Conservation (phyloP, 2,113 vertebrate species). For the Cervus canadensis region DNA sequence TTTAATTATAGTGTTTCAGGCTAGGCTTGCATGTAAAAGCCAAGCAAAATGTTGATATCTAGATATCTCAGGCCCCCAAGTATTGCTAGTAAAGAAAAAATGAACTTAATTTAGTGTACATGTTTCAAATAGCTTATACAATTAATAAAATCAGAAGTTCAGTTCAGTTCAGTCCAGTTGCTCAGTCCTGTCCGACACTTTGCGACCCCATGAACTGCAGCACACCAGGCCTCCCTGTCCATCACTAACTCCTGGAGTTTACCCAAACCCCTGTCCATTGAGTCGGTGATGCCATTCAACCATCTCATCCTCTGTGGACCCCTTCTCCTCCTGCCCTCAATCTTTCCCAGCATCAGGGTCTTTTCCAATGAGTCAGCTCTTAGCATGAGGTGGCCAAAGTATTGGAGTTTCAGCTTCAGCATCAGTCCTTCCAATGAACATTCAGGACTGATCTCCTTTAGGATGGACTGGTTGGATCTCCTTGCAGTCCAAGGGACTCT, state of each 20-base stretch:
- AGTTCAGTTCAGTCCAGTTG: not conserved
- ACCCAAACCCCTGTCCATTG: not conserved
- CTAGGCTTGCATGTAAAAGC: not conserved
- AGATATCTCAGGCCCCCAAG: not conserved
- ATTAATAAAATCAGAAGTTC: slow-evolving; percentile 4
- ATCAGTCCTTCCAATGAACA: not conserved
- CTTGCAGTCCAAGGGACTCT: not conserved
- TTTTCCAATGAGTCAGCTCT: not conserved
- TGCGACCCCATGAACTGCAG: fast-evolving
- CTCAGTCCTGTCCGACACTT: not conserved
- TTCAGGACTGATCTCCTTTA: not conserved
- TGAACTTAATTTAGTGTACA: not conserved
- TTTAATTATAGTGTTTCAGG: not conserved
- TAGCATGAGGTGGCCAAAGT: not conserved
- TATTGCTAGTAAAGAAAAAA: not conserved
- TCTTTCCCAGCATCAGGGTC: not conserved
- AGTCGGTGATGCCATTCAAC: not conserved
- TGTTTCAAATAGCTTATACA: not conserved
- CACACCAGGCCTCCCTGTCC: not conserved
- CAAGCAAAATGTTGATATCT: not conserved
- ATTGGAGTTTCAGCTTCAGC: not conserved
- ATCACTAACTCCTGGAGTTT: not conserved
- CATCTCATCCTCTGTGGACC: not conserved
- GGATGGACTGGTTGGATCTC: not conserved
- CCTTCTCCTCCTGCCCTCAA: not conserved